Evolutionary conservation across 2,888 invertebrate species (phyloP).

Genomic region (Tenthredo livida): DNA sequence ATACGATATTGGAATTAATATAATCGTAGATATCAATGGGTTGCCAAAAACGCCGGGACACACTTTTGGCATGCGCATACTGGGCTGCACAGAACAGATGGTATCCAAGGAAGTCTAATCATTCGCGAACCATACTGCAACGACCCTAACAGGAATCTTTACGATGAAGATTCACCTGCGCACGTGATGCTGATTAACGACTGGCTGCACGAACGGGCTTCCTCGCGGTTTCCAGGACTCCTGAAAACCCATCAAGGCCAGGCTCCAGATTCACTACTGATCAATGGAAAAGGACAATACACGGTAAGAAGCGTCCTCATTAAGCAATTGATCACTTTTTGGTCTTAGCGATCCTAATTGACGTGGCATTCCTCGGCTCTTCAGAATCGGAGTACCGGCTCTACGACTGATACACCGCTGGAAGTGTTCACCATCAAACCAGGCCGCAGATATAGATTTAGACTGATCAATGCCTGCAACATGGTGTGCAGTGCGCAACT

Average conservation of each 20-base stretch:
- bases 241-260: slow-evolving; percentile 75
- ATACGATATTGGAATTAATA: not conserved
- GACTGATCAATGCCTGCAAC: slow-evolving; percentile 80
- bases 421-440: slow-evolving; percentile 71
- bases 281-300: slow-evolving; percentile 72
- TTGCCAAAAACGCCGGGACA: slow-evolving; percentile 72
- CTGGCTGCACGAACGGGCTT: slow-evolving; percentile 76
- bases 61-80: slow-evolving; percentile 77
- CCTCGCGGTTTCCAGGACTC: slow-evolving; percentile 77
- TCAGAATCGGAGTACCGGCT: slow-evolving; percentile 49
- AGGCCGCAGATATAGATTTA: slow-evolving; percentile 79
- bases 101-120: slow-evolving; percentile 81
- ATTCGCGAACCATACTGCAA: slow-evolving; percentile 79
- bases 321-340: not conserved
- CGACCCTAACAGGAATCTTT: slow-evolving; percentile 68
- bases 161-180: slow-evolving; percentile 79
- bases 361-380: not conserved
- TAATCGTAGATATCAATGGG: slow-evolving; percentile 72
- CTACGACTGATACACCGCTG: slow-evolving; percentile 47
- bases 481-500: slow-evolving; percentile 79
- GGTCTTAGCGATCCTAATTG: not conserved
- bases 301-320: slow-evolving; percentile 60
- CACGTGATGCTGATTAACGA: slow-evolving; percentile 81
- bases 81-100: slow-evolving; percentile 81
- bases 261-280: slow-evolving; percentile 71